A percentile compares a stretch with the other conserved stretches of the same genome.
These are phyloP conservation scores for Tricholaema leucomelas DNA, from an alignment of 2,113 vertebrate species.

Conservation along the genomic window DNA sequence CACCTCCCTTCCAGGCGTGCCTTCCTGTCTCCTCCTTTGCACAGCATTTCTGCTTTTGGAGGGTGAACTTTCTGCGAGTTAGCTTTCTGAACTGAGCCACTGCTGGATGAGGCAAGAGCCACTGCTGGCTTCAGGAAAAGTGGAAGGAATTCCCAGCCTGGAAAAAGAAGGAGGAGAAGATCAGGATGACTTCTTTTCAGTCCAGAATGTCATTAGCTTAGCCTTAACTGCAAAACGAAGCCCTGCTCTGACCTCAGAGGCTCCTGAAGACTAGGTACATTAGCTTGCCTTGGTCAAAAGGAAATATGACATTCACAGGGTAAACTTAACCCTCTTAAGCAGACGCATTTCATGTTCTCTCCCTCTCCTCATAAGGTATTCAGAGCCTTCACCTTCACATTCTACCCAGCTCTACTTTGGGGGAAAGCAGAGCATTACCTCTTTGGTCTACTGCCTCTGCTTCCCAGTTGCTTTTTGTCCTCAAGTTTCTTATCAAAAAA, in stretches of 20 bases:
- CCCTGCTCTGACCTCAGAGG: neutral
- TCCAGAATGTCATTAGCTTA: neutral
- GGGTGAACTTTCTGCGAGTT: constrained; percentile 33
- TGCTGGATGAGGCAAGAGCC: constrained; percentile 48
- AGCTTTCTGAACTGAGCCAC: constrained; percentile 38
- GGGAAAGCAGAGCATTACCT: neutral
- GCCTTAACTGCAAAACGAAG: neutral
- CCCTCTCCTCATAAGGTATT: neutral
- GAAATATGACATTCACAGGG: neutral
- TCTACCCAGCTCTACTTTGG: neutral
- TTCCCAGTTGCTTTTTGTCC: neutral
- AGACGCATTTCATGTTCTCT: neutral
- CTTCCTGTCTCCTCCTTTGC: constrained; percentile 52
- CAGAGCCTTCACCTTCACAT: neutral
- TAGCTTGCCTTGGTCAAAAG: neutral
- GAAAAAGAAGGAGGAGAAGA: constrained; percentile 65
- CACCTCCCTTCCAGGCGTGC: constrained; percentile 48
- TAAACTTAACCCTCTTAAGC: neutral
- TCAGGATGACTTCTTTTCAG: constrained; percentile 29
- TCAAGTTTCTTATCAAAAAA: neutral
- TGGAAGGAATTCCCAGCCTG: constrained; percentile 49
- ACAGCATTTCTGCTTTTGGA: constrained; percentile 41
- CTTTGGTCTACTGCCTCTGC: neutral
- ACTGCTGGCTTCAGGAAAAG: constrained; percentile 30
- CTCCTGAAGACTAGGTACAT: neutral